phyloP scores from a whole-genome alignment of 2,113 vertebrate genomes.

The Callionymus lyra region DNA sequence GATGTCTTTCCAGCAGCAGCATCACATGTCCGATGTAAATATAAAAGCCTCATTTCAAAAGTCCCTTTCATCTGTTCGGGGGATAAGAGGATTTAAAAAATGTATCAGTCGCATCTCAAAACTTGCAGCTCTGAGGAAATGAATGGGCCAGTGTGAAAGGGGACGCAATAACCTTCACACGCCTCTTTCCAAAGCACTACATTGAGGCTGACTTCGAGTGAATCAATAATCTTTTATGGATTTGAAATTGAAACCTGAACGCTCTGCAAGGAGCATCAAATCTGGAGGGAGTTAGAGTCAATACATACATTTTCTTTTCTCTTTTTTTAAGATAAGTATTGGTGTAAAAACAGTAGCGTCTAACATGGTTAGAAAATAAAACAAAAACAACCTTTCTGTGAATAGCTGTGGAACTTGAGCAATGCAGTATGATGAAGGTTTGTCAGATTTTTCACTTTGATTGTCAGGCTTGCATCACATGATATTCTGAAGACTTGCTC shows the following conservation, averaged over 20 bases:
- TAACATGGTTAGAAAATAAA: too few relatives aligned
- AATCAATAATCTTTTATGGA: slow-evolving; percentile 15
- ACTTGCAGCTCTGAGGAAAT: slow-evolving; percentile 19
- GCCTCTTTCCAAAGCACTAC: slow-evolving; percentile 14
- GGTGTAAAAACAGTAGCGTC: too few relatives aligned
- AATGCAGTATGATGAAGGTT: too few relatives aligned
- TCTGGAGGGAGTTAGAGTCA: neutral
- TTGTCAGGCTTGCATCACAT: too few relatives aligned
- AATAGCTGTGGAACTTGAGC: too few relatives aligned
- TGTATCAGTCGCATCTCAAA: slow-evolving; percentile 19
- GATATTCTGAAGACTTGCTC: too few relatives aligned
- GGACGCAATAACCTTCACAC: slow-evolving; percentile 11
- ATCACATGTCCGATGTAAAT: too few relatives aligned
- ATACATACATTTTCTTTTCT: neutral
- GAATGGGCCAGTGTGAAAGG: slow-evolving; percentile 17
- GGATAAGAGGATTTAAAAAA: slow-evolving; percentile 12
- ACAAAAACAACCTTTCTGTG: too few relatives aligned
- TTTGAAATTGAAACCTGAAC: slow-evolving; percentile 24
- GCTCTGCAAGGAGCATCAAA: neutral
- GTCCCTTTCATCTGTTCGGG: neutral
- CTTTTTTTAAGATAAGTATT: too few relatives aligned
- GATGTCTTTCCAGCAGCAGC: too few relatives aligned
- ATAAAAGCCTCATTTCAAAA: too few relatives aligned
- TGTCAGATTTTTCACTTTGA: too few relatives aligned
- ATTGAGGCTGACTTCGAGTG: slow-evolving; percentile 7